Conservation (phyloP, 2,113 vertebrate genomes). For the Formicarius rufipectus region DNA sequence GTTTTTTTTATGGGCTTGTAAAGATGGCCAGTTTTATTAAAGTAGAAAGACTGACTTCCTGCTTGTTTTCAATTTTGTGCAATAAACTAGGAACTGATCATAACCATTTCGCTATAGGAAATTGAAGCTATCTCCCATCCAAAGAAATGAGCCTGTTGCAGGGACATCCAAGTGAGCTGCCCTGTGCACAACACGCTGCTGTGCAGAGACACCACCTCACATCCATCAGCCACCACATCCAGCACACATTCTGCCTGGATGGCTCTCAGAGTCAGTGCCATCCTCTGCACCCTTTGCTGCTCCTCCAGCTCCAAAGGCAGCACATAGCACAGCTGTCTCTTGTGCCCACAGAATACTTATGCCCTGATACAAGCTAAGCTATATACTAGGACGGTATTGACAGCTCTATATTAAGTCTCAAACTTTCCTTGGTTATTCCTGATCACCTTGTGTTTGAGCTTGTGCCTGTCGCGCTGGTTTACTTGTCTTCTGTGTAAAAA, state of each 20-base stretch:
- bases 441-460: not conserved
- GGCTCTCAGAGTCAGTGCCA: fast-evolving
- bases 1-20: not conserved
- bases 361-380: not conserved
- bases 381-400: not conserved
- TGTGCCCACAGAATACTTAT: not conserved
- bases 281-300: not conserved
- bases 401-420: not conserved
- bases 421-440: not conserved
- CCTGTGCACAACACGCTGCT: fast-evolving
- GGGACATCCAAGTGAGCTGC: not conserved
- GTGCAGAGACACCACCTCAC: not conserved
- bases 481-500: not conserved
- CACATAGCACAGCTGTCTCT: not conserved
- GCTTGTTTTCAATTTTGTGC: not conserved
- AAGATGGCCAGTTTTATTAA: not conserved
- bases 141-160: not conserved
- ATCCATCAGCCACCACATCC: not conserved
- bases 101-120: not conserved
- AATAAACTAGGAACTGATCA: not conserved
- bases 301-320: not conserved
- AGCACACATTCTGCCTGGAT: not conserved
- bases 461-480: not conserved
- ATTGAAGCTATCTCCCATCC: not conserved
- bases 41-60: not conserved